Evolutionary conservation across 2,888 invertebrate species (phyloP), one percentile per base, ranked within the genome.

Genomic region (Sinohyriopsis cumingii): DNA sequence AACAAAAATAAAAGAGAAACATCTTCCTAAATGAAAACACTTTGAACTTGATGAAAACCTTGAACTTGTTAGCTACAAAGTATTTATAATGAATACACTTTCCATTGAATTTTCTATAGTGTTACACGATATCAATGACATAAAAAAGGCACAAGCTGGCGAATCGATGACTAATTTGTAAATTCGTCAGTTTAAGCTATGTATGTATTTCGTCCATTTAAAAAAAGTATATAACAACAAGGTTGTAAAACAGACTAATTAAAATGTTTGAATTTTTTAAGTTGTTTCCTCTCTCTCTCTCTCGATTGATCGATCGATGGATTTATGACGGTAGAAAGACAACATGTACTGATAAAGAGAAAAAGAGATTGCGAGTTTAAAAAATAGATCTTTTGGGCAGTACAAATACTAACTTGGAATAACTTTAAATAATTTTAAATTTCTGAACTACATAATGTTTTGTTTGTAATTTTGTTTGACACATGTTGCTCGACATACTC

Each of bases 91-190:
- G 45, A 15, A 15, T 45, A 12, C 45, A 45, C 15, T 0, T 45
- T 45, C 15, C 3, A 3, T 15, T 12, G 45, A 5, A 45, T 45
- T 45, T 45, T 45, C 45, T 45, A 45, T 33, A 2, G 33, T 9
- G 7, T 9, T 33, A 1, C 9, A 33, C 33, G 7, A 9, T 9
- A 33, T 3, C 7, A 33, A 33, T 33, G 33, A 33, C 9, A 69
- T 53, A 24, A 18, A 25, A 55, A 69, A 3, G 4, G 5, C 72
- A 55, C 25, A 55, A 69, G 67, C n/a, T 59, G 54, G 69, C 72
- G 18, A 64, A 60, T 3, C 56, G 57, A 53, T 59, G 56, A 19
- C 69, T 28, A n/a, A 33, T 22, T 5, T 69, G 55, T n/a, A 18
- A 55, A 24, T 66, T 60, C 18, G 28, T 55, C 64, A 55, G 60